Conservation (phyloP, 1,140 invertebrate genomes). For the Caerostris extrusa region DNA sequence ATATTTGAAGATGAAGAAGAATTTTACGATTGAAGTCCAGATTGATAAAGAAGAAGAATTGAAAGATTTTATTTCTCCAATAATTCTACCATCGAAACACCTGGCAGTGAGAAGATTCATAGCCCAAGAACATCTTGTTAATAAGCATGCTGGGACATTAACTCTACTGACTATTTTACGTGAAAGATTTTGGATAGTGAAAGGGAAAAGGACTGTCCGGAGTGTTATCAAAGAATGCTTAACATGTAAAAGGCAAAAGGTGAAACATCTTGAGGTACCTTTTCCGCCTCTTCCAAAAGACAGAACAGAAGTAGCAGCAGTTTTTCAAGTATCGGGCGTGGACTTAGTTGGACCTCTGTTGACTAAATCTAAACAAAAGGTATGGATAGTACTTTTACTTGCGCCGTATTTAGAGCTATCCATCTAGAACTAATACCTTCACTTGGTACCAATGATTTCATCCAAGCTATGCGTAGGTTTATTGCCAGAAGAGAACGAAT, state of each 20-base stretch:
- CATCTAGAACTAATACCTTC: slow-evolving; percentile 23
- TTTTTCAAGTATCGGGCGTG: slow-evolving; percentile 30
- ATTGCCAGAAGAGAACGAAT: not conserved
- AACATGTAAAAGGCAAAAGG: no score
- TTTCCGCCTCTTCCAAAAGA: slow-evolving; percentile 34
- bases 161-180: slow-evolving; percentile 27
- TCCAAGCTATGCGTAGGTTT: slow-evolving; percentile 35
- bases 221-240: not conserved
- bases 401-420: slow-evolving; percentile 35
- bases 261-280: not conserved
- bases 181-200: slow-evolving; percentile 55
- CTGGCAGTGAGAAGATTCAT: slow-evolving; percentile 33
- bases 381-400: slow-evolving; percentile 39
- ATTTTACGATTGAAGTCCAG: not conserved
- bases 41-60: not conserved
- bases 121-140: slow-evolving; percentile 45
- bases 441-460: slow-evolving; percentile 1
- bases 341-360: slow-evolving; percentile 38
- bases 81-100: not conserved
- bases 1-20: not conserved
- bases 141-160: not conserved
- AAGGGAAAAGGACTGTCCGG: not conserved
- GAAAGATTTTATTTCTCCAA: not conserved
- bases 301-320: not conserved
- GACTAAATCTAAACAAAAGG: no score